Evolutionary conservation across 2,888 invertebrate species (phyloP).

Genomic region (Eutolmus rufibarbis): DNA sequence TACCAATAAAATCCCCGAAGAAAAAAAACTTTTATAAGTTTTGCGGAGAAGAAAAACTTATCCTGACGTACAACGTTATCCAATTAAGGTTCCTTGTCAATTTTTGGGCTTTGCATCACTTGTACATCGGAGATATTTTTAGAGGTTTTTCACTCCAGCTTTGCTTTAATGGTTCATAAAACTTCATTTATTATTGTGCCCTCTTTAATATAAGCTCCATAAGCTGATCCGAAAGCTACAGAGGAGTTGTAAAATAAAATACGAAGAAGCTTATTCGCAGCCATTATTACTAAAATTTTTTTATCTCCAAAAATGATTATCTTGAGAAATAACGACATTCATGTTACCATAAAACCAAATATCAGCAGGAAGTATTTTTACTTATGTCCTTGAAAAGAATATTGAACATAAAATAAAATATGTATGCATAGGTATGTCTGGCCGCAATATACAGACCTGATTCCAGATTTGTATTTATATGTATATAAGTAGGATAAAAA

Average conservation of each 20-base stretch:
- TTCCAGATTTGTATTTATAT: no score
- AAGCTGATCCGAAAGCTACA: neutral
- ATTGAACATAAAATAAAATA: no score
- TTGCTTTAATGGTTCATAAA: neutral
- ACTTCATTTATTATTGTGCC: neutral
- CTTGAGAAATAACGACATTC: neutral
- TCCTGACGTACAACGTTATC: neutral
- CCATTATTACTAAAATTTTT: neutral
- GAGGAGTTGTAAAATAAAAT: neutral
- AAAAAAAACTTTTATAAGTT: neutral
- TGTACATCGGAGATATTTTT: neutral
- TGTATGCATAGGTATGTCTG: no score
- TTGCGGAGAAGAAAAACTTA: neutral
- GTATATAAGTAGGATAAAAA: no score
- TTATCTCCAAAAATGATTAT: neutral
- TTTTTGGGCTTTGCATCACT: neutral
- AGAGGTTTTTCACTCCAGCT: neutral
- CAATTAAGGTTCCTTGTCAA: neutral
- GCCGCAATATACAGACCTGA: no score
- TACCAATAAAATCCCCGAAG: neutral
- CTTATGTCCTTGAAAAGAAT: no score
- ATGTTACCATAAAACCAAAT: neutral
- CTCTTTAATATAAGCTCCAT: neutral
- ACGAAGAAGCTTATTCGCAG: neutral
- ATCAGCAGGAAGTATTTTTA: neutral